Evolutionary conservation across 92 coral and sea anemone genomes (phyloP).

Genomic region (Scolanthus callimorphus): DNA sequence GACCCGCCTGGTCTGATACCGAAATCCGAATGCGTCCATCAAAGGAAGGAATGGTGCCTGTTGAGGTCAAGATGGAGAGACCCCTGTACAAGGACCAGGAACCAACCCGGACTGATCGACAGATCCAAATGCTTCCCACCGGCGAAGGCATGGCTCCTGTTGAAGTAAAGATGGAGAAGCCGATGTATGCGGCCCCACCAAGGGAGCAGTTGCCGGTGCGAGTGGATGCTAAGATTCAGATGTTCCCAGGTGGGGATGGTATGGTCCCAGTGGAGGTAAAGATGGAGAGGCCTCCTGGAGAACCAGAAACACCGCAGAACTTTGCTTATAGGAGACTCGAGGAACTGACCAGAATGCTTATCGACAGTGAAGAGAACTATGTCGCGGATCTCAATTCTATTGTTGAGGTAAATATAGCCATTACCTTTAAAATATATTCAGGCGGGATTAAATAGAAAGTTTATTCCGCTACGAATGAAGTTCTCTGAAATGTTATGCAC

Average conservation of each 20-base stretch:
- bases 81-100: conserved; percentile 39
- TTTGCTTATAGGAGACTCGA: conserved; percentile 56
- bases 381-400: conserved; percentile 68
- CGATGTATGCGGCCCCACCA: conserved; percentile 48
- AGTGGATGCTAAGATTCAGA: conserved; percentile 52
- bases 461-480: too few relatives aligned
- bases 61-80: conserved; percentile 70
- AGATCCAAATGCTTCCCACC: conserved; percentile 48
- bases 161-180: conserved; percentile 69
- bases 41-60: conserved; percentile 55
- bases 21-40: too few relatives aligned
- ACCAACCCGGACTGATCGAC: conserved; percentile 32
- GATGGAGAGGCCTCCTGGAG: conserved; percentile 67
- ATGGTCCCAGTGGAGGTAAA: conserved; percentile 73
- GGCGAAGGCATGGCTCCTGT: conserved; percentile 61
- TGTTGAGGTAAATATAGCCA: conserved; percentile 62
- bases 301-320: conserved; percentile 43
- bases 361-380: conserved; percentile 80
- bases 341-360: conserved; percentile 59
- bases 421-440: too few relatives aligned
- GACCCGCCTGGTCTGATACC: conserved; percentile 40
- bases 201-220: conserved; percentile 11
- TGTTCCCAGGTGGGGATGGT: conserved; percentile 47
- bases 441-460: too few relatives aligned
- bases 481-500: too few relatives aligned